A percentile compares a stretch with the other conserved stretches of the same genome.
Evolutionary conservation across 2,113 vertebrate species (phyloP).

Genomic region (Labrus mixtus): DNA sequence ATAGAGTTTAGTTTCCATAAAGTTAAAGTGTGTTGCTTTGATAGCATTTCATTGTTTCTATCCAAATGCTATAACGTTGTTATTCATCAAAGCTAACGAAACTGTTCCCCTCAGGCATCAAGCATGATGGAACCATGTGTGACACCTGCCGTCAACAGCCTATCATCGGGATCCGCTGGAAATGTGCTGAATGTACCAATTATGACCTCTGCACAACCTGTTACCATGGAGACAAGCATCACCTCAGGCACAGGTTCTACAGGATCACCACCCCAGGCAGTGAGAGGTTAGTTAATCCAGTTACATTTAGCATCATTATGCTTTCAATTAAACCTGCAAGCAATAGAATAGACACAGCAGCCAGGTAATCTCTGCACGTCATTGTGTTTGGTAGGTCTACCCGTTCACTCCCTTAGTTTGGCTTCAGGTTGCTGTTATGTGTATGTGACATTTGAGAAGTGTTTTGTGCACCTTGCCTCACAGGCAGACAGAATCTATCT

Average conservation of each 20-base stretch:
- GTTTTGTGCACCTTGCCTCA: conserved; percentile 56
- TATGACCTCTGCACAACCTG: conserved; percentile 99
- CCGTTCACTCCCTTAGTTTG: conserved; percentile 12
- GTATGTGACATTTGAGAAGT: conserved; percentile 57
- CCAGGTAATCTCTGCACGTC: conserved; percentile 5
- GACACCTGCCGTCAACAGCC: conserved; percentile 98
- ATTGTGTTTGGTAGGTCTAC: conserved; percentile 10
- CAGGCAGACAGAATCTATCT: conserved; percentile 54
- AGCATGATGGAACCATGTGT: conserved; percentile 99
- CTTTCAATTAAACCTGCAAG: background rate
- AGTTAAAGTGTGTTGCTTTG: too few relatives aligned
- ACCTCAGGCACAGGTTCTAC: conserved; percentile 97
- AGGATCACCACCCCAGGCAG: conserved; percentile 98
- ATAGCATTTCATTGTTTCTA: too few relatives aligned
- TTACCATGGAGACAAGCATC: conserved; percentile 99
- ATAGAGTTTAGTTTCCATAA: too few relatives aligned
- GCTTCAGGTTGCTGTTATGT: conserved; percentile 21
- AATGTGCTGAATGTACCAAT: conserved; percentile 99
- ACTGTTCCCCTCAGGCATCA: conserved; percentile 87
- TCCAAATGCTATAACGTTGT: background rate
- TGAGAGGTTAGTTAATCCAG: conserved; percentile 87
- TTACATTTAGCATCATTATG: conserved; percentile 3
- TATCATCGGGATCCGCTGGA: conserved; percentile 99
- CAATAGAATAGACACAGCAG: background rate
- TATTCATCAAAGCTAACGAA: background rate